Evolutionary conservation across 2,888 invertebrate genomes (phyloP).

Genomic region (Cerastoderma edule): DNA sequence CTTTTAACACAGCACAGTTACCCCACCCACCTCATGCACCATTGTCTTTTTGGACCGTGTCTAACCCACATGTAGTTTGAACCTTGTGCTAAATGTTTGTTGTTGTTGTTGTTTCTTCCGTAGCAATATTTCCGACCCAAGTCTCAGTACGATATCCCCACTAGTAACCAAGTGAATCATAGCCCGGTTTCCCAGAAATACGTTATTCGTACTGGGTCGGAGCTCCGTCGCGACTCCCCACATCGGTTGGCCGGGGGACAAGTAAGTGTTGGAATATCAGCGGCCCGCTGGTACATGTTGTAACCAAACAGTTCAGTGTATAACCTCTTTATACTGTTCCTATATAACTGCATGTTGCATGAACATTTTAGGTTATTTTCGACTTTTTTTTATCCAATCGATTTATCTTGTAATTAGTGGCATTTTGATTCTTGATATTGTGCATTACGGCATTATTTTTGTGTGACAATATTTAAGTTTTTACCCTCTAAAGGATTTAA

Average conservation of each 20-base stretch:
- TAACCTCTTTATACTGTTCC: slow-evolving; percentile 3
- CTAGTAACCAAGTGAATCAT: slow-evolving; percentile 36
- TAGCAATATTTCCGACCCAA: slow-evolving; percentile 73
- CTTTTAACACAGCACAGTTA: slow-evolving; percentile 25
- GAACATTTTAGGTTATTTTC: neutral
- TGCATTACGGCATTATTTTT: too few species aligned
- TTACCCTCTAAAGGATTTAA: too few species aligned
- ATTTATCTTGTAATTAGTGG: too few species aligned
- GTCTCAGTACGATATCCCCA: slow-evolving; percentile 76
- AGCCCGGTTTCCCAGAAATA: slow-evolving; percentile 26
- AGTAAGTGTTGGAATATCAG: slow-evolving; percentile 38
- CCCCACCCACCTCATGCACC: slow-evolving; percentile 26
- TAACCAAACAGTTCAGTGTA: slow-evolving; percentile 21
- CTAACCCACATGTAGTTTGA: too few species aligned
- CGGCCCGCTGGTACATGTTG: slow-evolving; percentile 11
- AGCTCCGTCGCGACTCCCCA: slow-evolving; percentile 34
- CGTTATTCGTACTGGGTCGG: slow-evolving; percentile 32
- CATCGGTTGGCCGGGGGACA: slow-evolving; percentile 38
- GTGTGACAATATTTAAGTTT: too few species aligned
- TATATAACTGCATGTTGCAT: slow-evolving; percentile 22
- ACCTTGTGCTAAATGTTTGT: slow-evolving; percentile 22
- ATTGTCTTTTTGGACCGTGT: slow-evolving; percentile 6
- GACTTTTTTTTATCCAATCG: too few species aligned
- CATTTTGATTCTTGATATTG: too few species aligned
- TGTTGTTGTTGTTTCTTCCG: slow-evolving; percentile 52